phyloP scores from a whole-genome alignment of 2,888 invertebrate genomes.

The Mesorhabditis sp. region DNA sequence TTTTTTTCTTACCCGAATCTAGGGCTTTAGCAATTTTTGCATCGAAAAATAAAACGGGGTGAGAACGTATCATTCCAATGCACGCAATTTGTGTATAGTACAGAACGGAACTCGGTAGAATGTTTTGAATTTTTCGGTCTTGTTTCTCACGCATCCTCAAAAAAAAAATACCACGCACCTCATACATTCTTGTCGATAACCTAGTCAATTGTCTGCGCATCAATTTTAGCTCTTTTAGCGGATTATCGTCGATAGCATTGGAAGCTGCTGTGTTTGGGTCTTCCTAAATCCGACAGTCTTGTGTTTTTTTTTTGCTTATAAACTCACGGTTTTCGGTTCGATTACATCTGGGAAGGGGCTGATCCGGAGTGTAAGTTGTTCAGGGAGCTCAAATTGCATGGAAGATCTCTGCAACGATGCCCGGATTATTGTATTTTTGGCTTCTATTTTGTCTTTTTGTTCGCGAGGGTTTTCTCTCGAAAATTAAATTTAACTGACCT shows the following conservation, averaged over 20 bases:
- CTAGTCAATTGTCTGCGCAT: slow-evolving; percentile 33
- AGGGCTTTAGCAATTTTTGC: too few relatives aligned
- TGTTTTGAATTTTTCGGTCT: too few relatives aligned
- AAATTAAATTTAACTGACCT: slow-evolving; percentile 6
- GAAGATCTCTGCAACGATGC: neutral
- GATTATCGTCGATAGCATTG: slow-evolving; percentile 45
- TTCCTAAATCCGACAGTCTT: slow-evolving; percentile 14
- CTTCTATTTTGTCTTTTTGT: neutral
- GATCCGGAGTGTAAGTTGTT: neutral
- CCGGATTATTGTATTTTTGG: neutral
- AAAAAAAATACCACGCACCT: neutral
- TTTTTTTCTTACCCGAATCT: too few relatives aligned
- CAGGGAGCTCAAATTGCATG: neutral
- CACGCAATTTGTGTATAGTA: too few relatives aligned
- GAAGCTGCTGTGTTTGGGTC: slow-evolving; percentile 23
- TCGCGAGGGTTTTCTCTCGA: neutral
- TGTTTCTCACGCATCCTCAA: too few relatives aligned
- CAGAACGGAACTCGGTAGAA: too few relatives aligned
- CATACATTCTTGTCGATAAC: neutral
- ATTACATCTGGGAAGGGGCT: neutral
- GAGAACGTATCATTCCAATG: too few relatives aligned
- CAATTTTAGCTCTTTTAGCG: slow-evolving; percentile 42
- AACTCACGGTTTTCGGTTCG: neutral
- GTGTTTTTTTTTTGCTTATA: neutral
- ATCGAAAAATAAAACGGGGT: neutral